Evolutionary conservation across 2,113 vertebrate species (phyloP).

Genomic region (Bos javanicus): DNA sequence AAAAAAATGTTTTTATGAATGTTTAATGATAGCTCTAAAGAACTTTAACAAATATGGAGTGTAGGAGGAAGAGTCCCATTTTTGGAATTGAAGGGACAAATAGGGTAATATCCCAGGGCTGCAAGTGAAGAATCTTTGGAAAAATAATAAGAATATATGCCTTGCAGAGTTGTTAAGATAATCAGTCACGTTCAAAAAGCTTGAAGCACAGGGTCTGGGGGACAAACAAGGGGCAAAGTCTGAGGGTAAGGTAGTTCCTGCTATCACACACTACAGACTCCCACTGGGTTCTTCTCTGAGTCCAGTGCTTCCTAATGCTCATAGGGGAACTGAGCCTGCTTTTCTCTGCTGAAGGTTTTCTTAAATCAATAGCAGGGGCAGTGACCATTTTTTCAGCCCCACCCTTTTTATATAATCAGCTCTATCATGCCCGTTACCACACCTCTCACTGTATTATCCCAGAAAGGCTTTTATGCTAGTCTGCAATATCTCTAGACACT

Average conservation of each 20-base stretch:
- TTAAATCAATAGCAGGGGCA: neutral
- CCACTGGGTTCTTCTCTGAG: neutral
- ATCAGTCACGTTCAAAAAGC: neutral
- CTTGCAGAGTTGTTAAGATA: neutral
- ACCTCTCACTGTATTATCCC: neutral
- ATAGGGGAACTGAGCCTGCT: neutral
- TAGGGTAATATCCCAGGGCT: neutral
- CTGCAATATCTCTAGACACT: neutral
- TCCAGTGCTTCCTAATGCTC: neutral
- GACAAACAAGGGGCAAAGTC: neutral
- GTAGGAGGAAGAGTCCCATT: neutral
- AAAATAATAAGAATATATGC: neutral
- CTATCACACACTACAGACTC: rapidly evolving
- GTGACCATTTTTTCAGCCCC: neutral
- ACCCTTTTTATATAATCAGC: neutral
- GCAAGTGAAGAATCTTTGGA: neutral
- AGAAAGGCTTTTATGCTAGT: neutral
- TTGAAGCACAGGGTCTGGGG: neutral
- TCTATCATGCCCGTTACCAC: neutral
- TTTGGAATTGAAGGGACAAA: constrained; percentile 31
- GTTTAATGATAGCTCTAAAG: constrained; percentile 52
- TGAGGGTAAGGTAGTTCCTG: neutral
- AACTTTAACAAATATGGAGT: neutral
- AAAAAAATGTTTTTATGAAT: constrained; percentile 29
- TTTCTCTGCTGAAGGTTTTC: neutral